Evolutionary conservation across 2,797 vertebrate species (phyloP), one percentile per base, ranked within the genome.

Genomic region (Holocentrus rufus): DNA sequence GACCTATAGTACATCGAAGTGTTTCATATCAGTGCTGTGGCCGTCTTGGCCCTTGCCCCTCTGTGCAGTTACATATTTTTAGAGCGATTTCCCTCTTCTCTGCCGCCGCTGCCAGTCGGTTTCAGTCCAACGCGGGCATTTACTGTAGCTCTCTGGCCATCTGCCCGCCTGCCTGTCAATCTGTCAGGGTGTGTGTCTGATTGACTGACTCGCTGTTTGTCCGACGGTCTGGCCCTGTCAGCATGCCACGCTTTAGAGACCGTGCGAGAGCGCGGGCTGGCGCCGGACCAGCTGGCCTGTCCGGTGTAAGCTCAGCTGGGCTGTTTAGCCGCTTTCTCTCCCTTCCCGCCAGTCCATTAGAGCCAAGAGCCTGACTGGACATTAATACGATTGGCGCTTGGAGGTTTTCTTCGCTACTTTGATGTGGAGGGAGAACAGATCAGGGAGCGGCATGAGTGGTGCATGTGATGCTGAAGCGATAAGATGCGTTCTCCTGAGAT

Each of bases 251-350:
- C 70, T 76, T 69, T 62, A 27, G 42, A 62, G 44, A 60, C 44
- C 69, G 31, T 47, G n/a, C 52, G 59, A 74, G 61, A 80, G 72
- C 15, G 27, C 10, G 65, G 50, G 69, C 59, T 85, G 84, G 81
- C 63, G 61, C 11, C 17, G 65, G 65, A 81, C 65, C 88, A 85
- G 81, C 80, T 88, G 88, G 82, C 69, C 69, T 74, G 49, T 67
- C 65, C 68, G 22, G 55, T 58, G 77, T 54, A 39, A 72, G 69
- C 85, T 82, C 89, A 85, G 73, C 84, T 88, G 80, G 76, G 76
- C 17, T 58, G 31, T 65, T 74, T 61, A 36, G 44, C 60, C 74
- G 55, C 73, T 39, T n/a, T 46, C 23, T 69, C 34, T 17, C 49
- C 49, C 31, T 61, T 65, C 79, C 59, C 18, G 46, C n/a, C 34